These are phyloP conservation scores for Cyclophora punctaria DNA, from an alignment of 2,888 invertebrate genomes.

Conservation along the genomic window DNA sequence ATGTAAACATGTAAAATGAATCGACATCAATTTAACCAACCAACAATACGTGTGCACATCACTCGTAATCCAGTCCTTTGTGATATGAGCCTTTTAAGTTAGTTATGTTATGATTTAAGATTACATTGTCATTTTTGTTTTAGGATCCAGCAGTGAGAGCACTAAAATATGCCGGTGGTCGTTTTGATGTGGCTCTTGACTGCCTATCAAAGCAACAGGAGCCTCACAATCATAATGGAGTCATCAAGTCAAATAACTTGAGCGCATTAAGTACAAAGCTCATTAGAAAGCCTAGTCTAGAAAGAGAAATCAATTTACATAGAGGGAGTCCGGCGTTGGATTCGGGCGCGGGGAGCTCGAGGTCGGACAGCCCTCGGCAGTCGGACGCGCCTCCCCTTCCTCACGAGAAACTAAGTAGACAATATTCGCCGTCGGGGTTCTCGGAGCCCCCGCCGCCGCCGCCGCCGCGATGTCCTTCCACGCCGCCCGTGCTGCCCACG, in stretches of 20 bases:
- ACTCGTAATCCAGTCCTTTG: too few species aligned
- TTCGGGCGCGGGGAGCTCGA: constrained; percentile 90
- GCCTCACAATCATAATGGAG: constrained; percentile 70
- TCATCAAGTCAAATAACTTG: constrained; percentile 71
- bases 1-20: not conserved
- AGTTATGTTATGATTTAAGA: too few species aligned
- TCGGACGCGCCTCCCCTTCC: constrained; percentile 76
- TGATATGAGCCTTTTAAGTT: too few species aligned
- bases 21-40: not conserved
- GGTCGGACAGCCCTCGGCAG: constrained; percentile 91
- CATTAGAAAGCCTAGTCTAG: constrained; percentile 90
- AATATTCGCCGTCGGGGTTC: constrained; percentile 81
- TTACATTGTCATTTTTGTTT: constrained; percentile 21
- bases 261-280: constrained; percentile 81
- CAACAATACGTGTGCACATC: not conserved
- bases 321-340: constrained; percentile 91
- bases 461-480: constrained; percentile 82
- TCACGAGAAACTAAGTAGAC: constrained; percentile 78
- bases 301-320: constrained; percentile 84
- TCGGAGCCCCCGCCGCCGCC: constrained; percentile 83
- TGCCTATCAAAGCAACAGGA: constrained; percentile 79
- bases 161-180: constrained; percentile 80
- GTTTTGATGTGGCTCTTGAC: constrained; percentile 81
- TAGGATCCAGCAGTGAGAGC: constrained; percentile 82
- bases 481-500: constrained; percentile 79